A percentile compares a stretch with the other conserved stretches of the same genome.
These are phyloP conservation scores for Cyanistes caeruleus DNA, from an alignment of 2,113 vertebrate species.

Conservation along the genomic window DNA sequence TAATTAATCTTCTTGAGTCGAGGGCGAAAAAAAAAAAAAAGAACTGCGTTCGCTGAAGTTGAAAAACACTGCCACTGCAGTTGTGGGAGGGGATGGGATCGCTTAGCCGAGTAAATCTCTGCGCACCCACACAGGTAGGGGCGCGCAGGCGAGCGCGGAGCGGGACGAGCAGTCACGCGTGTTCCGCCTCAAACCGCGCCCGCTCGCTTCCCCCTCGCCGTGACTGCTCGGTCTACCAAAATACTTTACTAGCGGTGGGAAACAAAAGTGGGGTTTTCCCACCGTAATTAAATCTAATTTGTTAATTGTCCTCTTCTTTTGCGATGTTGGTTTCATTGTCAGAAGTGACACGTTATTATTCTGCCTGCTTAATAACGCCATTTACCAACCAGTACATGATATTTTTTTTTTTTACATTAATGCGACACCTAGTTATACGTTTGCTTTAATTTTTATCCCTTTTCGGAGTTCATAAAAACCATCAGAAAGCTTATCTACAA, in stretches of 20 bases:
- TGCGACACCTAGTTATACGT: conserved; percentile 41
- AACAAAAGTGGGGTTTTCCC: conserved; percentile 14
- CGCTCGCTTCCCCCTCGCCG: not conserved
- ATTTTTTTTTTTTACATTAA: conserved; percentile 54
- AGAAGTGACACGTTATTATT: conserved; percentile 53
- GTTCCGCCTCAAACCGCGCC: not conserved
- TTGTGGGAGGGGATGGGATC: not conserved
- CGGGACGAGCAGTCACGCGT: not conserved
- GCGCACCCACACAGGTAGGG: not conserved
- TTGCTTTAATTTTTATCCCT: conserved; percentile 61
- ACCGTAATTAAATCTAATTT: conserved; percentile 66
- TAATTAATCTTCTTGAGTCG: not conserved
- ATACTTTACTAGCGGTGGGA: not conserved
- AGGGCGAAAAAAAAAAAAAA: not conserved
- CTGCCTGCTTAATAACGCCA: conserved; percentile 66
- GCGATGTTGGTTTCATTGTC: conserved; percentile 37
- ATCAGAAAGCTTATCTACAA: not conserved
- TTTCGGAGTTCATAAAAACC: not conserved
- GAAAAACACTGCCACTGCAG: not conserved
- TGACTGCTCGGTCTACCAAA: not conserved
- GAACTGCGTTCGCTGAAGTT: not conserved
- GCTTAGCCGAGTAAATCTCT: not conserved
- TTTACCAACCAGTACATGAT: conserved; percentile 62
- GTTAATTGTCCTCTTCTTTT: conserved; percentile 63
- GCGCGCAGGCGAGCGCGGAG: not conserved